These are phyloP conservation scores for Megalops cyprinoides DNA, from an alignment of 2,797 vertebrate species.

Conservation along the genomic window DNA sequence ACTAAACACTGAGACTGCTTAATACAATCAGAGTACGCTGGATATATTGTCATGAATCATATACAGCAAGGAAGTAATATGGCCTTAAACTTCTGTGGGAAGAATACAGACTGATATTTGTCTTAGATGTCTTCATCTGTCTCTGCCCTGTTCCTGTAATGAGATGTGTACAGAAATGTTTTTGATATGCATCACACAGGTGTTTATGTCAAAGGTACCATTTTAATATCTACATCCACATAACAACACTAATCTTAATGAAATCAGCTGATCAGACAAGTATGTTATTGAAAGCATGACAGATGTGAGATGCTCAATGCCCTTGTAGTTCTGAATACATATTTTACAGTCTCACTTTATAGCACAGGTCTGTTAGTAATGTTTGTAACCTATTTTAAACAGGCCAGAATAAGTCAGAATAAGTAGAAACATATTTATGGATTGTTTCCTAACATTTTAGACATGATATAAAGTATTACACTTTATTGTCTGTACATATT, in stretches of 20 bases:
- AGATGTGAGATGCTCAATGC: no score
- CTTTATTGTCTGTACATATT: background rate
- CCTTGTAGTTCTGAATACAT: background rate
- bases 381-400: no score
- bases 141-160: background rate
- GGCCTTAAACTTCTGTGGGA: background rate
- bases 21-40: background rate
- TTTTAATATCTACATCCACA: no score
- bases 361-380: background rate
- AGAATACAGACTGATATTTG: background rate
- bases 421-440: no score
- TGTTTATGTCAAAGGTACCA: background rate
- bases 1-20: background rate
- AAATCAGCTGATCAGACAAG: no score
- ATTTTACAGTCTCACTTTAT: background rate
- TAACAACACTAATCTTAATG: no score
- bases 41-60: background rate
- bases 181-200: background rate
- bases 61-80: background rate
- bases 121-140: background rate
- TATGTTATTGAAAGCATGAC: no score
- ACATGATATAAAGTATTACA: background rate
- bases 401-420: no score
- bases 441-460: no score
- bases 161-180: background rate